These are phyloP conservation scores for Oxygymnocypris stewartii DNA, from an alignment of 2,113 vertebrate genomes.

Conservation along the genomic window DNA sequence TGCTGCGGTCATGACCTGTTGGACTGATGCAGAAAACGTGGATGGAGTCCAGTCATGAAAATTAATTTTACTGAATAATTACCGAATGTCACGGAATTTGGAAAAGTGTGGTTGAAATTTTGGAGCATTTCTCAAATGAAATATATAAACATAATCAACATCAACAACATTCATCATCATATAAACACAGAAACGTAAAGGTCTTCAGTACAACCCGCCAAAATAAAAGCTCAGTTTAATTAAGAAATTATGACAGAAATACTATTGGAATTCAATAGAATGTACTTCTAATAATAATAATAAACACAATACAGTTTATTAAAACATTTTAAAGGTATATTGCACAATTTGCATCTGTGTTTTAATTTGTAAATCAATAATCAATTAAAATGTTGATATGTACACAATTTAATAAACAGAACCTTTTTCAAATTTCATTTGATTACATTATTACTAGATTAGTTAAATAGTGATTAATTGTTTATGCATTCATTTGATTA, in stretches of 20 bases:
- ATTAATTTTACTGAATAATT: background rate
- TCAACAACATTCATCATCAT: too few relatives aligned
- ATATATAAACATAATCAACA: background rate
- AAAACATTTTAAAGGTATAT: background rate
- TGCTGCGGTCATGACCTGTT: conserved; percentile 14
- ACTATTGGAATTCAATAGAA: background rate
- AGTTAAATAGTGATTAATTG: background rate
- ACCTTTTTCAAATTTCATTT: background rate
- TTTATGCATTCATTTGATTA: background rate
- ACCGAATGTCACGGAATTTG: background rate
- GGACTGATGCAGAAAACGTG: background rate
- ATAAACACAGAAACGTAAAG: background rate
- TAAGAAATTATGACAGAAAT: background rate
- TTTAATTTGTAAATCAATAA: background rate
- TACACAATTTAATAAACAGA: too few relatives aligned
- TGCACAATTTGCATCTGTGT: background rate
- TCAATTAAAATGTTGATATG: too few relatives aligned
- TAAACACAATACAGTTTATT: background rate
- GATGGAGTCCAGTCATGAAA: background rate
- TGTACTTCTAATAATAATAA: background rate
- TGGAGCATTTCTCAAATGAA: background rate
- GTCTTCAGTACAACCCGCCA: background rate
- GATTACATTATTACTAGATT: background rate
- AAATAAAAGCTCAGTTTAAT: background rate
- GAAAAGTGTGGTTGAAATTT: background rate